Evolutionary conservation across 2,888 invertebrate genomes (phyloP), one percentile per base, ranked within the genome.

Genomic region (Phortica okadai): DNA sequence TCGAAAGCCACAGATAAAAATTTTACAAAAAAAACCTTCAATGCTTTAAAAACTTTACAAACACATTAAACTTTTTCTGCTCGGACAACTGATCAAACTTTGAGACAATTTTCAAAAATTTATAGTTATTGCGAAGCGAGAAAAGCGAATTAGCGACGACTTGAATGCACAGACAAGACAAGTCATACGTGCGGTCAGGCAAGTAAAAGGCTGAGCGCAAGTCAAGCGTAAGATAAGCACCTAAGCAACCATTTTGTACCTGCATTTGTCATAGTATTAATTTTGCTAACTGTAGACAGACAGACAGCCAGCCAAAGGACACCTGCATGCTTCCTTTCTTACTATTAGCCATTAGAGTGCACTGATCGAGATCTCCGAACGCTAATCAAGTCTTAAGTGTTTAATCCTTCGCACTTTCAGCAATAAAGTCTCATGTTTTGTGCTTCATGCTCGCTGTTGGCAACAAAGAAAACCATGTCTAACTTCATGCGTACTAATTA

Each of bases 321-420:
- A 21, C 44, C 21, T 25, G 50, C 21, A 10, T 16, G 11, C 50
- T 54, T 50, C 50, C 16, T 21, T 62, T 14, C 16, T 74, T 78
- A 79, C 78, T 79, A 75, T 80, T 83, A 83, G 74, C 86, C 88
- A 84, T 86, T 83, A 85, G 79, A 77, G 77, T 85, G 82, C 82
- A 86, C 4, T 5, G 33, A 33, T 33, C 33, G 33, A 33, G 33
- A 33, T 2, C 33, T 33, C 21, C 21, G 21, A 21, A 21, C 4
- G 86, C 88, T 88, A 86, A 88, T 86, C 86, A 85, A 84, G 85
- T 85, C 86, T 85, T 74, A 79, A 85, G 88, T 87, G 86, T 86
- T 86, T 87, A 85, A 85, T 85, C 86, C 84, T 77, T 86, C 82
- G 85, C 84, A 86, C 86, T 88, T 42, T 79, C 69, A 74, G 76